A percentile compares a stretch with the other conserved stretches of the same genome.
These are phyloP conservation scores for Rallus limicola DNA, from an alignment of 2,113 vertebrate genomes.

Conservation along the genomic window DNA sequence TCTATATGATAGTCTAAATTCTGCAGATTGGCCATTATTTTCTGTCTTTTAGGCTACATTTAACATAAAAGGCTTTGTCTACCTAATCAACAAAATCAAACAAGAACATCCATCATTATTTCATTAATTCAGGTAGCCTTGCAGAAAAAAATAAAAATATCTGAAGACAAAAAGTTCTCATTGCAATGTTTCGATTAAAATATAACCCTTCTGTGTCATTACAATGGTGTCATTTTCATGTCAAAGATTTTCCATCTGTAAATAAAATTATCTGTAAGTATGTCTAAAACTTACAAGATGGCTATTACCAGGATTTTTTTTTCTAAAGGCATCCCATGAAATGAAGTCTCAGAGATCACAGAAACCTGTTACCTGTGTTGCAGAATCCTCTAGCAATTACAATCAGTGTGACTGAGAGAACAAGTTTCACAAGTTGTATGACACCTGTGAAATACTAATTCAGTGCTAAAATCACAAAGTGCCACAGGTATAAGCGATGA, in stretches of 20 bases:
- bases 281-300: background rate
- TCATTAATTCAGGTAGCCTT: background rate
- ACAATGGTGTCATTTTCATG: background rate
- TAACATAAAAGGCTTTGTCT: background rate
- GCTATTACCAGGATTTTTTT: background rate
- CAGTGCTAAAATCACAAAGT: background rate
- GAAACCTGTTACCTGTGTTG: background rate
- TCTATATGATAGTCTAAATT: background rate
- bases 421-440: fast-evolving
- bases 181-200: background rate
- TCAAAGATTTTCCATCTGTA: background rate
- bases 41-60: background rate
- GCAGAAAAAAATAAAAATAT: background rate
- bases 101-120: background rate
- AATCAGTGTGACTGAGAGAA: background rate
- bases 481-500: background rate
- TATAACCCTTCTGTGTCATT: background rate
- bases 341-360: background rate
- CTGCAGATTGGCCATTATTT: background rate
- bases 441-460: background rate
- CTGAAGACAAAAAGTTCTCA: background rate
- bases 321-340: background rate
- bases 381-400: background rate
- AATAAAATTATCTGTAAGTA: background rate
- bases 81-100: background rate